Conservation (phyloP, 2,888 invertebrate species). For the Machimus atricapillus region DNA sequence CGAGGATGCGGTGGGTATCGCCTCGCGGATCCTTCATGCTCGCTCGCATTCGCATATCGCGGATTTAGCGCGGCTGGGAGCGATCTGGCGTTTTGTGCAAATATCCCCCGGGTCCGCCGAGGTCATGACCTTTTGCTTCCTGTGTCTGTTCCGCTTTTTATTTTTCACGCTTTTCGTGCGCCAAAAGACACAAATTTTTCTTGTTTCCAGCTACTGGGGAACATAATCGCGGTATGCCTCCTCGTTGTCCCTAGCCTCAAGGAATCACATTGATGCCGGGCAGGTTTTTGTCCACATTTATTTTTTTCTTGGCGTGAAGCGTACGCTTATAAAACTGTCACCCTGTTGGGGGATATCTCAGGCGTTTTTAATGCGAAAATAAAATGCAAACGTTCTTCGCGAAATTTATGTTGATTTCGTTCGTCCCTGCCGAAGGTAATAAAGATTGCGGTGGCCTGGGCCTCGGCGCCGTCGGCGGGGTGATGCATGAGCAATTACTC, state of each 20-base stretch:
- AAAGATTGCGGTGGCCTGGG: neutral
- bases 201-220: neutral
- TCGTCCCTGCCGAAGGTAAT: neutral
- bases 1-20: neutral
- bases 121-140: neutral
- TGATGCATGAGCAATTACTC: slow-evolving; percentile 10
- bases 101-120: neutral
- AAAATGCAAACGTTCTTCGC: neutral
- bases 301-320: neutral
- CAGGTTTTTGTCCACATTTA: neutral
- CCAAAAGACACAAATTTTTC: neutral
- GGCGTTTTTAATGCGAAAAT: slow-evolving; percentile 15
- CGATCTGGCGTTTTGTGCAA: neutral
- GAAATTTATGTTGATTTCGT: slow-evolving; percentile 4
- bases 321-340: slow-evolving; percentile 21
- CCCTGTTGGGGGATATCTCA: neutral
- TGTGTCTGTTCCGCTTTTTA: neutral
- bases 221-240: neutral
- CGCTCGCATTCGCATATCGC: neutral
- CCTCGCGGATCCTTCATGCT: neutral
- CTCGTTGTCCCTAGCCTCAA: neutral
- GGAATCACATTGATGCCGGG: neutral
- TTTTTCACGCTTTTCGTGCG: neutral
- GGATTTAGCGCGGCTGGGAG: neutral
- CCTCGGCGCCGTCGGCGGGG: neutral